These are phyloP conservation scores for Cosmorhoe ocellata DNA, from an alignment of 2,888 invertebrate species.

Conservation along the genomic window DNA sequence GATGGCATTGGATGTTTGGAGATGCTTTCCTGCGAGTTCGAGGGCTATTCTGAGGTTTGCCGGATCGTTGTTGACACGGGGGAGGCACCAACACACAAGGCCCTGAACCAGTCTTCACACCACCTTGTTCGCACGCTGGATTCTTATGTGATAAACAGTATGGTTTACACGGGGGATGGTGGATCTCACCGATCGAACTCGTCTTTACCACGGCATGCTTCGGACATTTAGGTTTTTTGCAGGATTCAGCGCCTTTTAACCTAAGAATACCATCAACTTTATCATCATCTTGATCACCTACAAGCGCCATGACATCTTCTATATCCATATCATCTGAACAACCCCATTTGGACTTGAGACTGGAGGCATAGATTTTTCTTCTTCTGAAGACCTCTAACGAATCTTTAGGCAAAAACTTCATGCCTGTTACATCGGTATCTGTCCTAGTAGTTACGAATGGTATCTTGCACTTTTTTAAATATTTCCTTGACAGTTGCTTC, in stretches of 20 bases:
- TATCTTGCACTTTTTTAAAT: slow-evolving; percentile 37
- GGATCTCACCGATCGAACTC: slow-evolving; percentile 35
- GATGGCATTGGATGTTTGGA: not conserved
- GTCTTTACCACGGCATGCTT: slow-evolving; percentile 41
- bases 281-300: not conserved
- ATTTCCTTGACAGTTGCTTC: too few species aligned
- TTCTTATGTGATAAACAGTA: slow-evolving; percentile 34
- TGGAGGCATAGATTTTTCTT: slow-evolving; percentile 54
- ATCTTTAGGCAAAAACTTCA: slow-evolving; percentile 59
- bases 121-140: slow-evolving; percentile 39
- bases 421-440: slow-evolving; percentile 29
- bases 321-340: slow-evolving; percentile 21
- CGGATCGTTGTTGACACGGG: not conserved
- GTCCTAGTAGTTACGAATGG: slow-evolving; percentile 28
- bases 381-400: slow-evolving; percentile 63
- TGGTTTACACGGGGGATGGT: slow-evolving; percentile 38
- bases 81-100: not conserved
- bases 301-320: too few species aligned
- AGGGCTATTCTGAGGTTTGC: not conserved
- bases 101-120: too few species aligned
- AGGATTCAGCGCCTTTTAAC: slow-evolving; percentile 40
- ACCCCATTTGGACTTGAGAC: slow-evolving; percentile 52
- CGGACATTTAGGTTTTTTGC: slow-evolving; percentile 31
- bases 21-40: slow-evolving; percentile 8
- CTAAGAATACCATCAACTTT: slow-evolving; percentile 45